Percentiles rank a stretch among this genome's conserved stretches.
phyloP scores from a whole-genome alignment of 2,888 invertebrate species.

The Caenorhabditis wallacei region DNA sequence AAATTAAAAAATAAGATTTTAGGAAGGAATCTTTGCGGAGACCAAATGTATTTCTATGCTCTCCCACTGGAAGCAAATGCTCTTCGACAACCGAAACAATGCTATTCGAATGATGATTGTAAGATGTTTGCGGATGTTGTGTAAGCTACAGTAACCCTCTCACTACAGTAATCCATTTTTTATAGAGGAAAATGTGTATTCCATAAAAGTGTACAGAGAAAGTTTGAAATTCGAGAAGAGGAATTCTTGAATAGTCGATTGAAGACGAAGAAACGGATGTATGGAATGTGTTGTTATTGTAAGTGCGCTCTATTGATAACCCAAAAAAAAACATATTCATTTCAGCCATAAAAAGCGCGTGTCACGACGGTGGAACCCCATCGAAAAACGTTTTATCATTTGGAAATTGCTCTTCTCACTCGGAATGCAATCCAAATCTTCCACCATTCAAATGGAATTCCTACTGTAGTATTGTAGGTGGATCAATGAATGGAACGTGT shows the following conservation, averaged over 20 bases:
- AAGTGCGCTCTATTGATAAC: not conserved
- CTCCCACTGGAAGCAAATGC: slow-evolving; percentile 9
- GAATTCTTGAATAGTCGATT: not conserved
- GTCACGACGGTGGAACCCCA: not conserved
- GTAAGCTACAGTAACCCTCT: not conserved
- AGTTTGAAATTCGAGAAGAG: not conserved
- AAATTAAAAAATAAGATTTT: not conserved
- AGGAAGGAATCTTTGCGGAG: slow-evolving; percentile 3
- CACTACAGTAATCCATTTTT: not conserved
- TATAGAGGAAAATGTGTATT: slow-evolving; percentile 19
- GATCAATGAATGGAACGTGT: not conserved
- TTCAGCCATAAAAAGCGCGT: not conserved
- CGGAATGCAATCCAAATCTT: slow-evolving; percentile 17
- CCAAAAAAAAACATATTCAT: not conserved
- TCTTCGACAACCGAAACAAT: not conserved
- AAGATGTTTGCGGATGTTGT: not conserved
- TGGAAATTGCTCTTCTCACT: not conserved
- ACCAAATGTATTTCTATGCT: not conserved
- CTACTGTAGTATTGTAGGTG: slow-evolving; percentile 27
- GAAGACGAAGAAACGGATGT: not conserved
- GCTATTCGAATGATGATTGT: slow-evolving; percentile 12
- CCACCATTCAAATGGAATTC: slow-evolving; percentile 14
- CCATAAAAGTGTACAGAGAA: not conserved
- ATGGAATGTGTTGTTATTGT: slow-evolving; percentile 48
- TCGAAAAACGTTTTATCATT: not conserved